These are phyloP conservation scores for Eidolon helvum DNA, from an alignment of 2,113 vertebrate genomes.

Conservation along the genomic window DNA sequence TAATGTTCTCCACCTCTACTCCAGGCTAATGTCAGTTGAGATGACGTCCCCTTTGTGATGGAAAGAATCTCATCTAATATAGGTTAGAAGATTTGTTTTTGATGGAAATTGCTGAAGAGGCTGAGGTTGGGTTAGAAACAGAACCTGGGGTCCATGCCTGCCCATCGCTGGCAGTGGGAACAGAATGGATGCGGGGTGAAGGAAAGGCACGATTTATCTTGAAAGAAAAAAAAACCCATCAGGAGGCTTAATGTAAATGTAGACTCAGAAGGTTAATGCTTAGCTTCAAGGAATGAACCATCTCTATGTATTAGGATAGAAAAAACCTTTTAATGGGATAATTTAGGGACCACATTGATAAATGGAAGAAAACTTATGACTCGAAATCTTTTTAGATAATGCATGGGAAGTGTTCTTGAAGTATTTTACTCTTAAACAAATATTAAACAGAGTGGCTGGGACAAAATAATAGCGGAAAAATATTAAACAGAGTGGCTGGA, in stretches of 20 bases:
- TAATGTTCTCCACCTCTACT: not conserved
- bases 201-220: not conserved
- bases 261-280: not conserved
- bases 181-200: not conserved
- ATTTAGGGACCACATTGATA: not conserved
- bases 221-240: not conserved
- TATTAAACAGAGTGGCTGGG: not conserved
- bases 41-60: not conserved
- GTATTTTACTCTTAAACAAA: not conserved
- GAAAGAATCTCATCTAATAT: not conserved
- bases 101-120: not conserved
- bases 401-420: not conserved
- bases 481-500: not conserved
- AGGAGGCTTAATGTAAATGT: not conserved
- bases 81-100: not conserved
- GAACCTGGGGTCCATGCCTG: not conserved
- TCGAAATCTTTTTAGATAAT: not conserved
- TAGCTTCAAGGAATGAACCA: not conserved
- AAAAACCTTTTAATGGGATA: not conserved
- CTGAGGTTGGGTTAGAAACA: not conserved
- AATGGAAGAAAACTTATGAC: not conserved
- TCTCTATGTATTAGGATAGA: no score
- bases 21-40: not conserved
- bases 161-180: not conserved
- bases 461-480: not conserved